Conservation (phyloP, 2,888 invertebrate species). For the Drosophila yooni region DNA sequence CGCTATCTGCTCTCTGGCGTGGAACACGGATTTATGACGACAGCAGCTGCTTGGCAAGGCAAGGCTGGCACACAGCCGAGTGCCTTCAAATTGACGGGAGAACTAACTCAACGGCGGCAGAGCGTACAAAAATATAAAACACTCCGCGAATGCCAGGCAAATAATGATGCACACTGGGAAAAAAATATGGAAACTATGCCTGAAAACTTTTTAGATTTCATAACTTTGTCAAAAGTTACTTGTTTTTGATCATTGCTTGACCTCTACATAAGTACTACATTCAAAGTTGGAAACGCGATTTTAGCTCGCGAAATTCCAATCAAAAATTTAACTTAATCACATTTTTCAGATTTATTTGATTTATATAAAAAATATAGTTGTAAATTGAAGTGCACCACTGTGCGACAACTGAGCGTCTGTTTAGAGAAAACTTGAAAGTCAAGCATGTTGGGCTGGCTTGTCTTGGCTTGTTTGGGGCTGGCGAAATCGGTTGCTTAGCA, state of each 20-base stretch:
- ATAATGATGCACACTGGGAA: not conserved
- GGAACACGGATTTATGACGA: slow-evolving; percentile 70
- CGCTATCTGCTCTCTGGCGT: not conserved
- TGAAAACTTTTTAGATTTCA: not conserved
- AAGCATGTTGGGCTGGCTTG: slow-evolving; percentile 17
- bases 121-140: slow-evolving; percentile 11
- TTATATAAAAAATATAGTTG: not conserved
- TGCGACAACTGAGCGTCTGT: slow-evolving; percentile 29
- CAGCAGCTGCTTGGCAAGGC: slow-evolving; percentile 64
- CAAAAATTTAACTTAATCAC: too few species aligned
- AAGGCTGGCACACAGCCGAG: slow-evolving; percentile 29
- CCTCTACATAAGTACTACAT: not conserved
- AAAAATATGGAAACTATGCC: not conserved
- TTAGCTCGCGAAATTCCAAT: not conserved
- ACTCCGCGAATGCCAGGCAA: slow-evolving; percentile 1
- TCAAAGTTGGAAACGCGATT: not conserved
- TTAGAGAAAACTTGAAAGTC: slow-evolving; percentile 44
- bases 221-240: not conserved
- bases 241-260: not conserved
- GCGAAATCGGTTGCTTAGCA: slow-evolving; percentile 50
- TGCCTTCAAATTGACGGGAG: slow-evolving; percentile 10
- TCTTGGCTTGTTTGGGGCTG: slow-evolving; percentile 18
- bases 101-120: not conserved
- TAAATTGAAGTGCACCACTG: slow-evolving; percentile 25
- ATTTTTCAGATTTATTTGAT: not conserved